These are phyloP conservation scores for Heliconius sara DNA, from an alignment of 2,888 invertebrate genomes.

Conservation along the genomic window DNA sequence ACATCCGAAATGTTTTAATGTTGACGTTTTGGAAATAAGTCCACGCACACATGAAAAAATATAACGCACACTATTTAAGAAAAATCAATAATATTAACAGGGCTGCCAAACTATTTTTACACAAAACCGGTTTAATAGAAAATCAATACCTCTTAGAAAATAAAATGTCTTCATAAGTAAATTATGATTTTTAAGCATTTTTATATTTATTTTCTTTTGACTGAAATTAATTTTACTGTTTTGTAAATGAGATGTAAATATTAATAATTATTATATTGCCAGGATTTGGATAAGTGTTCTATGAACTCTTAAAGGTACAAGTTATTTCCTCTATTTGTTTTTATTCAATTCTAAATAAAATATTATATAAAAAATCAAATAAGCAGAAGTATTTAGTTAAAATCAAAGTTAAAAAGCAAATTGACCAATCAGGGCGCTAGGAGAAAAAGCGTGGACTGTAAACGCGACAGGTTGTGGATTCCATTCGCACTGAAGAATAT, in stretches of 20 bases:
- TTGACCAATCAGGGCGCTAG: too few relatives aligned
- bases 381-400: neutral
- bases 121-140: neutral
- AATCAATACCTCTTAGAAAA: conserved; percentile 23
- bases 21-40: conserved; percentile 13
- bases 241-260: neutral
- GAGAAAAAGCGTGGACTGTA: too few relatives aligned
- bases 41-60: conserved; percentile 4
- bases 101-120: conserved; percentile 45
- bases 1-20: conserved; percentile 40
- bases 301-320: neutral
- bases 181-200: neutral
- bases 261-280: neutral
- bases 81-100: conserved; percentile 44
- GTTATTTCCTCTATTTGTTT: neutral
- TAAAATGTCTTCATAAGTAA: neutral
- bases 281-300: neutral
- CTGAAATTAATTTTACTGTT: neutral
- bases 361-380: neutral
- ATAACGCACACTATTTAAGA: conserved; percentile 25
- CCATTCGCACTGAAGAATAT: too few relatives aligned
- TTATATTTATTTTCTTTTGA: neutral
- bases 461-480: too few relatives aligned
- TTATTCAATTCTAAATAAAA: neutral
- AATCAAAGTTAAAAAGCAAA: neutral